phyloP scores from a whole-genome alignment of 2,888 invertebrate species.

The Melieria crassipennis region DNA sequence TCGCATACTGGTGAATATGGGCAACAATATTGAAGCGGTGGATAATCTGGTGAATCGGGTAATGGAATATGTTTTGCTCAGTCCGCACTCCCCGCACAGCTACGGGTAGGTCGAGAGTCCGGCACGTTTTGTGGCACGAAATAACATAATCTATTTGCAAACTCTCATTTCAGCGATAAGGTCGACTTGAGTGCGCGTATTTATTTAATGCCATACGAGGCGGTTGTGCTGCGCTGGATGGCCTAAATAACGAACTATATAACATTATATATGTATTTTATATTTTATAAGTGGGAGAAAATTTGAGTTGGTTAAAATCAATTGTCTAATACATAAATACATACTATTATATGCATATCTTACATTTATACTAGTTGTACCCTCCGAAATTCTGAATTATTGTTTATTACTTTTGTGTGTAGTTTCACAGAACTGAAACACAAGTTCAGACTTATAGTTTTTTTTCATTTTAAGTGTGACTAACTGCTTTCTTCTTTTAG shows the following conservation, averaged over 20 bases:
- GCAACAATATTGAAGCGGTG: slow-evolving; percentile 51
- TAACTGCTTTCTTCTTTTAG: too few relatives aligned
- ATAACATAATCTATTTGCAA: too few relatives aligned
- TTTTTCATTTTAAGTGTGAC: too few relatives aligned
- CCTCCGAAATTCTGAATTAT: too few relatives aligned
- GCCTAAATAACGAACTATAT: slow-evolving; percentile 31
- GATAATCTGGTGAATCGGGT: slow-evolving; percentile 45
- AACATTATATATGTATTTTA: not conserved
- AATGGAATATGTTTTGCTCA: slow-evolving; percentile 55
- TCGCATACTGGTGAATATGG: slow-evolving; percentile 56
- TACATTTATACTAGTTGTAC: not conserved
- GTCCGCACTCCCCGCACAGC: slow-evolving; percentile 49
- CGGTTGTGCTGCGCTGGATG: slow-evolving; percentile 51
- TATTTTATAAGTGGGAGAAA: not conserved
- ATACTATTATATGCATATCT: slow-evolving; percentile 1
- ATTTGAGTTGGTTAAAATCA: not conserved
- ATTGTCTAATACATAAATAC: not conserved
- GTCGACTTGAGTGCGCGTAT: slow-evolving; percentile 44
- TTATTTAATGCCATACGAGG: slow-evolving; percentile 52
- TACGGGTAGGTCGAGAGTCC: slow-evolving; percentile 49
- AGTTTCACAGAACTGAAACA: too few relatives aligned
- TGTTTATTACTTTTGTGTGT: too few relatives aligned
- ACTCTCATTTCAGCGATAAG: slow-evolving; percentile 42
- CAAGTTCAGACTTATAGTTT: too few relatives aligned
- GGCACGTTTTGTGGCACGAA: too few relatives aligned